Conservation (phyloP, 2,797 vertebrate genomes). For the Eospalax fontanierii region DNA sequence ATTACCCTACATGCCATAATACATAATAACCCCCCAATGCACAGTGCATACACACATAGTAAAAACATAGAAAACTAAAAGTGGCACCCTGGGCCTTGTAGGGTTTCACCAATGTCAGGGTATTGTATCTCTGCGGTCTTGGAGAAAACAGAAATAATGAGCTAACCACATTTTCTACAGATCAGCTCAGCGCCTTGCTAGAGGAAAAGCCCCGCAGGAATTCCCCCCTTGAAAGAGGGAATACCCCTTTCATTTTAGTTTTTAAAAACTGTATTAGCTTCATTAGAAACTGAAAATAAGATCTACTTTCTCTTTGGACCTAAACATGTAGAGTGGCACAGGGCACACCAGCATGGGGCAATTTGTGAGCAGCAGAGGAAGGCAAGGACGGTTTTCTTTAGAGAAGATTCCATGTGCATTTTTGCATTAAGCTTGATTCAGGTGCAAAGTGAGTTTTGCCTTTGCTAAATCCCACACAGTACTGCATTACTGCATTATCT, state of each 20-base stretch:
- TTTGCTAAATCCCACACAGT: not conserved
- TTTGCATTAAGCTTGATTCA: not conserved
- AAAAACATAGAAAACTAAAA: not conserved
- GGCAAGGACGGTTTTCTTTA: not conserved
- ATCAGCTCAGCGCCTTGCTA: not conserved
- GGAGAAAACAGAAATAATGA: not conserved
- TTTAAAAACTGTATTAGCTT: not conserved
- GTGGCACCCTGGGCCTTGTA: accelerated
- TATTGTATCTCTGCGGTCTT: accelerated
- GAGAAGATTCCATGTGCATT: not conserved
- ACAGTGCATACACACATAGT: not conserved
- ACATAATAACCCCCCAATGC: too few relatives aligned
- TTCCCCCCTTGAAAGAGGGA: not conserved
- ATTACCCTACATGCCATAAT: not conserved
- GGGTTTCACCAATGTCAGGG: not conserved
- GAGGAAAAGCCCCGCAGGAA: not conserved
- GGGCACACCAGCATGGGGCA: accelerated
- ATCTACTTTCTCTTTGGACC: not conserved
- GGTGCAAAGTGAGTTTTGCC: not conserved
- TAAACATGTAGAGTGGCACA: not conserved
- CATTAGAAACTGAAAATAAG: not conserved
- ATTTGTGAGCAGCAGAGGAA: not conserved
- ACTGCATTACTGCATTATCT: too few relatives aligned
- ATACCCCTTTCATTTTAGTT: not conserved
- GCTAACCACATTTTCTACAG: not conserved